Evolutionary conservation across 2,888 invertebrate genomes (phyloP).

Genomic region (Diploptera punctata): DNA sequence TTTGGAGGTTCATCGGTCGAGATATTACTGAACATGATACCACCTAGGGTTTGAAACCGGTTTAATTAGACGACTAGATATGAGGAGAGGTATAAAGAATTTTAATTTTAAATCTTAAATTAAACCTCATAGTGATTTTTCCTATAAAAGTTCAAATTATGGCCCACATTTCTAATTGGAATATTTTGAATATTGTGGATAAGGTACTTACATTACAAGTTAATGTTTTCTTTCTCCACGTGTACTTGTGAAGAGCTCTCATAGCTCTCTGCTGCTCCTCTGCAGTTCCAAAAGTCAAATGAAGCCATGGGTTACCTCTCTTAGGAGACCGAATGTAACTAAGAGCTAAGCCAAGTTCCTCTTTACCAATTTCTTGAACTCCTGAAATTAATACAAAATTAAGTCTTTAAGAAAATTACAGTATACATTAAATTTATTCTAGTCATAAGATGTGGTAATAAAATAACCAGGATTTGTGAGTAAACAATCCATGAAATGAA

Average conservation of each 20-base stretch:
- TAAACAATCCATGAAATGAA: too few relatives aligned
- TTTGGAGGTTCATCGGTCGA: too few relatives aligned
- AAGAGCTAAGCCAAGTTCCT: constrained; percentile 51
- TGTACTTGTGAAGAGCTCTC: constrained; percentile 48
- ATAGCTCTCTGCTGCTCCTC: constrained; percentile 56
- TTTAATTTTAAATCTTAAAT: too few relatives aligned
- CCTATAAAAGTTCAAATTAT: too few relatives aligned
- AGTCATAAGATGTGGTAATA: neutral
- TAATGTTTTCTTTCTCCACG: constrained; percentile 50
- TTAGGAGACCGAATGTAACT: constrained; percentile 55
- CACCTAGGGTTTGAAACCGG: too few relatives aligned
- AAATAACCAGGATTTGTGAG: too few relatives aligned
- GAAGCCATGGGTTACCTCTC: constrained; percentile 49
- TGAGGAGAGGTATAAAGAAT: too few relatives aligned
- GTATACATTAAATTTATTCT: neutral
- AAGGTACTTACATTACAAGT: constrained; percentile 50
- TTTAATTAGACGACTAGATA: too few relatives aligned
- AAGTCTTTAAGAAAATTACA: neutral
- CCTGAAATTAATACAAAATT: constrained; percentile 51
- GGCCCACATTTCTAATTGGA: too few relatives aligned
- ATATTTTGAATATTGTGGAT: too few relatives aligned
- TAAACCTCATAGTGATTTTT: too few relatives aligned
- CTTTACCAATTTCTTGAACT: constrained; percentile 56
- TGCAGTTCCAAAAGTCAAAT: constrained; percentile 52
- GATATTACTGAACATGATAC: too few relatives aligned